Conservation (phyloP, 2,888 invertebrate genomes). For the Matsumyia berberina region DNA sequence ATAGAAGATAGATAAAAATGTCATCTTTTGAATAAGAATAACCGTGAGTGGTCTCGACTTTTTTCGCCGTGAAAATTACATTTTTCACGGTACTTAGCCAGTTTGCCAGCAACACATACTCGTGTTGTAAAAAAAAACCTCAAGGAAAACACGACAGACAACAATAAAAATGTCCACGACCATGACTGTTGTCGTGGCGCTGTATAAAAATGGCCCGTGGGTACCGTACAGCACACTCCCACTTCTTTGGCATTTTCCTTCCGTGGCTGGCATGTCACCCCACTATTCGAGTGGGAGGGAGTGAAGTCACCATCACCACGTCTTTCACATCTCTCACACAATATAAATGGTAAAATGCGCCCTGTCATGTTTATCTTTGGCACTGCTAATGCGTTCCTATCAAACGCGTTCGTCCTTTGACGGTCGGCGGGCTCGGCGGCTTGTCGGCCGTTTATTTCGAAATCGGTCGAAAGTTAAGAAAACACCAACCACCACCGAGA, state of each 20-base stretch:
- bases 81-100: conserved; percentile 72
- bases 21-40: too few species aligned
- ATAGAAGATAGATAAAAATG: too few species aligned
- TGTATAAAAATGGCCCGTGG: conserved; percentile 60
- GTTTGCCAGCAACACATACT: conserved; percentile 35
- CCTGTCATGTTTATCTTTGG: conserved; percentile 76
- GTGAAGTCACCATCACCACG: conserved; percentile 34
- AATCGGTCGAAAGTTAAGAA: conserved; percentile 50
- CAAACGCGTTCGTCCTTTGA: conserved; percentile 71
- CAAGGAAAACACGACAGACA: conserved; percentile 56
- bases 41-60: conserved; percentile 39
- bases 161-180: conserved; percentile 71
- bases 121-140: conserved; percentile 3
- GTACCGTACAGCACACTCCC: conserved; percentile 68
- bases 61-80: conserved; percentile 61
- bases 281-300: conserved; percentile 4
- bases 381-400: conserved; percentile 75
- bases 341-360: conserved; percentile 75
- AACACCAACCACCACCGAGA: too few species aligned
- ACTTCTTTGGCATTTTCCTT: conserved; percentile 57
- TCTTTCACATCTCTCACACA: conserved; percentile 58
- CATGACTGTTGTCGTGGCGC: conserved; percentile 46
- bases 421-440: conserved; percentile 14
- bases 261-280: conserved; percentile 22
- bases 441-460: conserved; percentile 20